phyloP scores from a whole-genome alignment of 2,113 vertebrate species.

The Ovis canadensis region DNA sequence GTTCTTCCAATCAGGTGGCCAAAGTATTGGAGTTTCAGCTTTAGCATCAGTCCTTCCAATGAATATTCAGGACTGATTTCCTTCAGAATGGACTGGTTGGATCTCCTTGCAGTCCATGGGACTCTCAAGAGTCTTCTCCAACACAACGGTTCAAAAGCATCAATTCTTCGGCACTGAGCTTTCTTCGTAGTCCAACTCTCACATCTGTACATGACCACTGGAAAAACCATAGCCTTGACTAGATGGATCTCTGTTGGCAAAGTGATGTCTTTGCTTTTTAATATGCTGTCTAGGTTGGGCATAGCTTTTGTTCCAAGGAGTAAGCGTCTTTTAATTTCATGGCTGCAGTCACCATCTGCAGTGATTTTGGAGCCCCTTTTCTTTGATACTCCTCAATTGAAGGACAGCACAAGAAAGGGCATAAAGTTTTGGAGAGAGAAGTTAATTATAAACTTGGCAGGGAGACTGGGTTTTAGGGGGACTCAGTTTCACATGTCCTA shows the following conservation, averaged over 20 bases:
- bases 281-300: background rate
- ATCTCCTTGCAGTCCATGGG: background rate
- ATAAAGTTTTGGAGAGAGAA: background rate
- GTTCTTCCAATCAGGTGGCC: background rate
- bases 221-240: background rate
- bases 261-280: background rate
- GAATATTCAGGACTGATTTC: background rate
- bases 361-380: background rate
- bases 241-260: background rate
- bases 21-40: background rate
- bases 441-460: background rate
- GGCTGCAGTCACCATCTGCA: background rate
- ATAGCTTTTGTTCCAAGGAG: background rate
- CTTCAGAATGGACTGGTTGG: background rate
- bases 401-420: background rate
- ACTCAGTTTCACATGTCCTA: background rate
- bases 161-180: background rate
- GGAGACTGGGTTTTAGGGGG: background rate
- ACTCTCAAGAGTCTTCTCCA: background rate
- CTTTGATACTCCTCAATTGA: background rate
- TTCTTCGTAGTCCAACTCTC: background rate
- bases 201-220: background rate
- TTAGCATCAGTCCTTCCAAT: background rate
- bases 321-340: background rate
- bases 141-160: background rate